Evolutionary conservation across 1,140 invertebrate species (phyloP), one percentile per base, ranked within the genome.

Genomic region (Cotesia typhae): DNA sequence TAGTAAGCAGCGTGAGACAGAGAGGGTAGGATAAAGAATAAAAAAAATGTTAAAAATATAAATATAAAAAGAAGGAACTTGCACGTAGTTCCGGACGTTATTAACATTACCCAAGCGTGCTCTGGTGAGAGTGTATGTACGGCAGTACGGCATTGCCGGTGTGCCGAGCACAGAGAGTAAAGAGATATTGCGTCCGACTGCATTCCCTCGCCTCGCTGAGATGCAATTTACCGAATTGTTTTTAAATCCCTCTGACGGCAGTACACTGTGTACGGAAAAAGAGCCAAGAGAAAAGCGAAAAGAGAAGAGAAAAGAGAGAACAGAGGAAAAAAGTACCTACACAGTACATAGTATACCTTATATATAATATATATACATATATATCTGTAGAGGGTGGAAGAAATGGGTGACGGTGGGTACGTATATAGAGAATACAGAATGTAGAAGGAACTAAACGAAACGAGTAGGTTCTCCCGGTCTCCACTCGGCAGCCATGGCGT

Each of bases 201-300:
- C 76, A 80, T 79, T 79, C 76, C 75, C 77, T 76, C 75, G 76
- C 73, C 71, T 79, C 77, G 77, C 77, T 75, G 74, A 76, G 78
- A 82, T 84, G 79, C 80, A 86, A 84, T 85, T 83, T 83, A 78
- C 77, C 79, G 78, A 84, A 84, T 85, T 85, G 82, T 83, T 85
- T 84, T 81, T 84, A 81, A 84, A 86, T 83, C 83, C 79, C 79
- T 72, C 76, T 76, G 76, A 77, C 75, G 76, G 73, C 64, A 59
- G 57, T 72, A 57, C 17, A 63, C 61, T 64, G 64, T 59, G 35
- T 17, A 38, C 35, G 70, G 68, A 53, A 75, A 67, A 66, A 47
- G 10, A 47, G 41, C 6, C 2, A 7, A 47, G 41, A 9, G 41
- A 7, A 64, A 77, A 28, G 60, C 73, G 52, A 17, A 14, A 17